Evolutionary conservation across 2,888 invertebrate species (phyloP).

Genomic region (Pedicia rivosa): DNA sequence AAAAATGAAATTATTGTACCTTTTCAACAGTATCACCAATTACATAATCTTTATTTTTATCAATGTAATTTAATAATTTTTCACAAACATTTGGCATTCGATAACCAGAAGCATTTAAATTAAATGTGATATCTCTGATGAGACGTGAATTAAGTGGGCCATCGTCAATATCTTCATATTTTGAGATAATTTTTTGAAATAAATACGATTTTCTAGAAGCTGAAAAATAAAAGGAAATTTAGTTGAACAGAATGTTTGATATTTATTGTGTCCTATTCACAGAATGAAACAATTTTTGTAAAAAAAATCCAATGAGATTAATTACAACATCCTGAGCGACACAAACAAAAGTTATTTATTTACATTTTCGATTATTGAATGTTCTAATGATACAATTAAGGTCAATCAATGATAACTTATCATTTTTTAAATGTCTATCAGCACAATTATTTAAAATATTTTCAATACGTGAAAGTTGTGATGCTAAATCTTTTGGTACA

Average conservation of each 20-base stretch:
- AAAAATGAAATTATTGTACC: no score
- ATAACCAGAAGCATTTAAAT: constrained; percentile 27
- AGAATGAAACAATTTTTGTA: no score
- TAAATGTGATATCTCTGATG: constrained; percentile 30
- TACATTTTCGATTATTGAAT: constrained; percentile 23
- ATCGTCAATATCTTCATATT: constrained; percentile 21
- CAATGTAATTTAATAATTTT: constrained; percentile 31
- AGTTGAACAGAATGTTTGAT: no score
- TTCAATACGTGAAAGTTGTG: constrained; percentile 22
- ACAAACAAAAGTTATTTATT: constrained; percentile 7
- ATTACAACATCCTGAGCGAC: not conserved
- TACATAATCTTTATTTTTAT: constrained; percentile 27
- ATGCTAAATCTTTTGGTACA: constrained; percentile 15
- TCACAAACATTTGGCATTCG: constrained; percentile 33
- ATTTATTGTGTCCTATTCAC: no score
- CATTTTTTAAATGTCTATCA: constrained; percentile 20
- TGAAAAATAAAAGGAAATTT: constrained; percentile 18
- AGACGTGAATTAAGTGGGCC: constrained; percentile 29
- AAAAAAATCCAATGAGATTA: constrained; percentile 17
- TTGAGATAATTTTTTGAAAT: constrained; percentile 24
- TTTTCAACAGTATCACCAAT: constrained; percentile 36
- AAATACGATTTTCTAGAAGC: constrained; percentile 24
- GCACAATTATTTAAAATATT: constrained; percentile 23
- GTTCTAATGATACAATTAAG: constrained; percentile 24
- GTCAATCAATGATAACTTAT: constrained; percentile 17